Conservation (phyloP, 2,113 vertebrate genomes). For the Symphodus melops region DNA sequence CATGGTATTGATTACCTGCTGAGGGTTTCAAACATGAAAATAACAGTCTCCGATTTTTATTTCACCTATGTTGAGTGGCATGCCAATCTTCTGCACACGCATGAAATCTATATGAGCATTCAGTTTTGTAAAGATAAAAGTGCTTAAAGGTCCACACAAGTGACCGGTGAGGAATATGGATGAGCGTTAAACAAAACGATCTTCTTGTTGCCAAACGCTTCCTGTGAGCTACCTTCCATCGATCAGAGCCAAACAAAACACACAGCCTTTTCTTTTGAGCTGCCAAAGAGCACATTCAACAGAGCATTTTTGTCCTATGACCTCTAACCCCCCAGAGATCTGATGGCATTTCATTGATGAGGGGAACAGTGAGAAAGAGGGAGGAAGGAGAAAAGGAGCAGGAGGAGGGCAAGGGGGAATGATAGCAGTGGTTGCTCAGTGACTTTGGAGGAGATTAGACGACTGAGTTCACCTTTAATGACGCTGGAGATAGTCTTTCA, state of each 20-base stretch:
- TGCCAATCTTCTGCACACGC: constrained; percentile 35
- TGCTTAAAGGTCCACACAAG: background rate
- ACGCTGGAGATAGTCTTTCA: constrained; percentile 83
- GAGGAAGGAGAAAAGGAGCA: constrained; percentile 46
- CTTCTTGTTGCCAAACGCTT: constrained; percentile 28
- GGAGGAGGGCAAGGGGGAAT: constrained; percentile 14
- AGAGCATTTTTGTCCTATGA: constrained; percentile 72
- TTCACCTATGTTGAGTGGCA: constrained; percentile 36
- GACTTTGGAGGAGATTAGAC: constrained; percentile 82
- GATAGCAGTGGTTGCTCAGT: constrained; percentile 61
- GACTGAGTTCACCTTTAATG: constrained; percentile 84
- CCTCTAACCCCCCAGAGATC: constrained; percentile 75
- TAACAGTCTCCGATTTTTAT: constrained; percentile 40
- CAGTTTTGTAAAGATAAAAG: constrained; percentile 4
- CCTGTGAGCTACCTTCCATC: constrained; percentile 46
- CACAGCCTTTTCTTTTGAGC: constrained; percentile 50
- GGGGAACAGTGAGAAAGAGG: constrained; percentile 38
- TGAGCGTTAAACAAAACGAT: constrained; percentile 30
- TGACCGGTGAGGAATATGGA: constrained; percentile 22
- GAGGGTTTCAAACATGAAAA: constrained; percentile 59
- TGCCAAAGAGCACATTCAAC: constrained; percentile 48
- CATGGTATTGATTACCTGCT: constrained; percentile 70
- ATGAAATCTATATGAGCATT: constrained; percentile 31
- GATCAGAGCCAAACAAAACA: constrained; percentile 60
- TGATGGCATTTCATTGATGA: constrained; percentile 72